Conservation (phyloP, 2,888 invertebrate species). For the Athrips mouffetella region DNA sequence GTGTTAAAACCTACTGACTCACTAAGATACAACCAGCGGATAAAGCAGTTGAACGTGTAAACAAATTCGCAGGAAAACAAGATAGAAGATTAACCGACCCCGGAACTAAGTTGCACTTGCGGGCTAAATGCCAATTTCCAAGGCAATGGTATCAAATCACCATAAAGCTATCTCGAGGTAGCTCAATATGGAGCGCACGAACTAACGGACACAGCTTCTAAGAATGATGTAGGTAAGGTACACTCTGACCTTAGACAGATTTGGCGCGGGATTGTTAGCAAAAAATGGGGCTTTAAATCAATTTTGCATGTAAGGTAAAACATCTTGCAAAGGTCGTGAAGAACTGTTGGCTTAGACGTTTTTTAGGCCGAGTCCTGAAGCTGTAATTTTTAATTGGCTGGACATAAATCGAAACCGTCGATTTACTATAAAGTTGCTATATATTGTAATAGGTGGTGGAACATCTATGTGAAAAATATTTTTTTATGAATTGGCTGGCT, state of each 20-base stretch:
- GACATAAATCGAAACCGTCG: too few species aligned
- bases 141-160: slow-evolving; percentile 75
- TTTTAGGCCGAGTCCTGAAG: too few species aligned
- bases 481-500: too few species aligned
- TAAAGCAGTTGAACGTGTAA: not conserved
- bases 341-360: slow-evolving; percentile 3
- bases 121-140: slow-evolving; percentile 66
- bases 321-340: slow-evolving; percentile 4
- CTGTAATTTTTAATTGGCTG: too few species aligned
- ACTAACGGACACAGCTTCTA: slow-evolving; percentile 51
- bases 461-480: too few species aligned
- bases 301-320: slow-evolving; percentile 18
- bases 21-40: not conserved
- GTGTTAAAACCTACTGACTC: too few species aligned
- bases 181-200: slow-evolving; percentile 64
- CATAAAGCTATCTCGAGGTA: slow-evolving; percentile 64
- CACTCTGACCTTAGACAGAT: slow-evolving; percentile 45
- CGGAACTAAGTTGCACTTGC: slow-evolving; percentile 39
- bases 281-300: slow-evolving; percentile 41
- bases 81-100: slow-evolving; percentile 19
- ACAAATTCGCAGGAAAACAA: slow-evolving; percentile 1
- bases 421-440: too few species aligned
- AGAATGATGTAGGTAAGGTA: slow-evolving; percentile 47
- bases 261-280: slow-evolving; percentile 42
- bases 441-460: too few species aligned